Percentiles rank a stretch among this genome's conserved stretches.
Evolutionary conservation across 2,888 invertebrate genomes (phyloP).

Genomic region (Drosophila fulvimacula): DNA sequence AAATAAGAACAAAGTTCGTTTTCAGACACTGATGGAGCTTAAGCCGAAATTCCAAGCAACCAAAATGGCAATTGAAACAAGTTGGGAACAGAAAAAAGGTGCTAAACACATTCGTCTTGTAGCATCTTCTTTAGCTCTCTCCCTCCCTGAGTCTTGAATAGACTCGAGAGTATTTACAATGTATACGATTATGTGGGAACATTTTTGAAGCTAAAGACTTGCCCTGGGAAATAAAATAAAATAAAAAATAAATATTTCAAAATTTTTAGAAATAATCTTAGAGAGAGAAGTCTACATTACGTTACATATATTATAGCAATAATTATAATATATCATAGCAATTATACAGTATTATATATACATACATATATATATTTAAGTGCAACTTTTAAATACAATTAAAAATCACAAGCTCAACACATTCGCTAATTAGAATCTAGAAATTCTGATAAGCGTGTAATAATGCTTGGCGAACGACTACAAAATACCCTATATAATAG

Average conservation of each 20-base stretch:
- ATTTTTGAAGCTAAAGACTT: background rate
- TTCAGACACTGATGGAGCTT: conserved; percentile 8
- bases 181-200: background rate
- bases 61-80: conserved; percentile 13
- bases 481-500: background rate
- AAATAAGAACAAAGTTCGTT: conserved; percentile 10
- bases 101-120: conserved; percentile 30
- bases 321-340: background rate
- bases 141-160: background rate
- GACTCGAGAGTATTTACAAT: background rate
- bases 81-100: conserved; percentile 10
- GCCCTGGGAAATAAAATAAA: too few relatives aligned
- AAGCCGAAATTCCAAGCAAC: conserved; percentile 21
- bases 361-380: conserved; percentile 1
- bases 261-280: background rate
- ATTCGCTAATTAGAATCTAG: conserved; percentile 3
- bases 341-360: background rate
- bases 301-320: background rate
- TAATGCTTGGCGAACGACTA: background rate
- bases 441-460: conserved; percentile 3
- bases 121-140: background rate
- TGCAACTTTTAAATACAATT: background rate
- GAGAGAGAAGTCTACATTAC: background rate
- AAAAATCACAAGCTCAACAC: conserved; percentile 4
- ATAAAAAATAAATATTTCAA: background rate